Evolutionary conservation across 1,140 invertebrate genomes (phyloP).

Genomic region (Halictus rubicundus): DNA sequence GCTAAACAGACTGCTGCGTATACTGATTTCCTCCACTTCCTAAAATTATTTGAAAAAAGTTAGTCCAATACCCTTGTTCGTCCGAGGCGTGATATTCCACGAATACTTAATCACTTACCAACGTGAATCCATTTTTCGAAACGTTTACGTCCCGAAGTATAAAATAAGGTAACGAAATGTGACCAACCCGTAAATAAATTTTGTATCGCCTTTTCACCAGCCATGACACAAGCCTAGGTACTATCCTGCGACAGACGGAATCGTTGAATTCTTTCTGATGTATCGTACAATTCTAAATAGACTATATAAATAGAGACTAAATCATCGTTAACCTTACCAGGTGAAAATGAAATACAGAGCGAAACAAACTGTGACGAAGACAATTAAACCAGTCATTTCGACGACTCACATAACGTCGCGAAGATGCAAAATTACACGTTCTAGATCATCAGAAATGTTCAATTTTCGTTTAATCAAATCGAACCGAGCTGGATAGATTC

Average conservation of each 20-base stretch:
- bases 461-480: too few species aligned
- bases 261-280: background rate
- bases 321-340: conserved; percentile 65
- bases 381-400: conserved; percentile 74
- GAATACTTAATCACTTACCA: conserved; percentile 85
- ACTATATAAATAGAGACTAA: too few species aligned
- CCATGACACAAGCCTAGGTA: conserved; percentile 86
- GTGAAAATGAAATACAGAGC: conserved; percentile 76
- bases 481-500: background rate
- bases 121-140: conserved; percentile 84
- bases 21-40: conserved; percentile 92
- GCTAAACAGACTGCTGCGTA: conserved; percentile 94
- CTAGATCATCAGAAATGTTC: background rate
- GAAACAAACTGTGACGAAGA: conserved; percentile 69
- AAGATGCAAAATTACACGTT: background rate
- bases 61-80: too few species aligned
- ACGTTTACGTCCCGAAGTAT: conserved; percentile 85
- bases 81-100: background rate
- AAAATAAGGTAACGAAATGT: conserved; percentile 85
- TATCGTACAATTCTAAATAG: background rate
- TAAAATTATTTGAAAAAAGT: conserved; percentile 73
- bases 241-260: conserved; percentile 80
- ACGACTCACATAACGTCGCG: conserved; percentile 4
- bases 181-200: conserved; percentile 85
- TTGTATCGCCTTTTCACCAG: conserved; percentile 85